Conservation (phyloP, 2,113 vertebrate genomes). For the Gallinago jamesoni region DNA sequence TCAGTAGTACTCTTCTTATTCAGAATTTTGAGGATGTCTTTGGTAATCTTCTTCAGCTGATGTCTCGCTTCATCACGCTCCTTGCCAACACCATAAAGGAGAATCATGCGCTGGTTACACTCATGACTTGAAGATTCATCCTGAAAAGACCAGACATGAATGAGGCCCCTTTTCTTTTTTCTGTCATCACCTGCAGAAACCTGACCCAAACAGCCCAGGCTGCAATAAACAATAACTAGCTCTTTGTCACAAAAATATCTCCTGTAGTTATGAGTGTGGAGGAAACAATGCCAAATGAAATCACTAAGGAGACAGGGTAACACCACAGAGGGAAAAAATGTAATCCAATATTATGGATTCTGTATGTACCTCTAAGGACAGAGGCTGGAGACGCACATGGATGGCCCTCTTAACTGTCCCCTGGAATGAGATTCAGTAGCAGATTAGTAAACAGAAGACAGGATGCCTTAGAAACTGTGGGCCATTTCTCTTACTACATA, state of each 20-base stretch:
- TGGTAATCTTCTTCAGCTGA: conserved; percentile 78
- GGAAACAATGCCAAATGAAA: neutral
- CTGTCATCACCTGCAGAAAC: neutral
- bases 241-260: neutral
- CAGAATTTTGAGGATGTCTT: conserved; percentile 77
- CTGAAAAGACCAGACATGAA: conserved; percentile 54
- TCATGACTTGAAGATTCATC: conserved; percentile 77
- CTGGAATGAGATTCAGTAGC: neutral
- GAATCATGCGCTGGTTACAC: conserved; percentile 75
- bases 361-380: neutral
- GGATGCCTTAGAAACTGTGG: neutral
- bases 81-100: conserved; percentile 74
- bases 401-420: neutral
- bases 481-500: neutral
- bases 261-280: neutral
- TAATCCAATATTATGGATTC: neutral
- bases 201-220: accelerated
- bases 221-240: no score
- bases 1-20: conserved; percentile 76
- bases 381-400: accelerated
- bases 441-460: neutral
- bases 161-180: neutral
- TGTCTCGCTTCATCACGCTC: conserved; percentile 71
- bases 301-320: neutral
- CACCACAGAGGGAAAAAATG: neutral